These are phyloP conservation scores for Carettochelys insculpta DNA, from an alignment of 2,113 vertebrate species.

Conservation along the genomic window DNA sequence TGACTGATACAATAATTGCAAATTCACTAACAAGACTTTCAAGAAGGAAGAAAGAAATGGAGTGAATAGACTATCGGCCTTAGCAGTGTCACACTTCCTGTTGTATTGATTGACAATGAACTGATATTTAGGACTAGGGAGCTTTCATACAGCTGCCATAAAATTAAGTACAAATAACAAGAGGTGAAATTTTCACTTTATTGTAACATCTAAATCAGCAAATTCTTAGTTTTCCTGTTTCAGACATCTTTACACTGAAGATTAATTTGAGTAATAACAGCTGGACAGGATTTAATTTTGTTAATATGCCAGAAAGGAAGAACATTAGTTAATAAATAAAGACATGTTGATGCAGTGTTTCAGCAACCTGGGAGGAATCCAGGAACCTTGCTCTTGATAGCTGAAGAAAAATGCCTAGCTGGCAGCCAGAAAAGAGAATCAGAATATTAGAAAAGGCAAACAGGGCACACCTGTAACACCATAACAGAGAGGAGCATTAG, in stretches of 20 bases:
- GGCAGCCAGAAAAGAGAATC: background rate
- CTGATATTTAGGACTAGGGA: background rate
- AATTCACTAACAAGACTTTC: background rate
- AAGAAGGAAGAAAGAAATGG: background rate
- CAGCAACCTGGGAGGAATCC: background rate
- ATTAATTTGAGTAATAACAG: background rate
- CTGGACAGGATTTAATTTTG: background rate
- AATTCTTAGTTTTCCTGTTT: background rate
- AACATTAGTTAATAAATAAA: background rate
- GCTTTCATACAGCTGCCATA: background rate
- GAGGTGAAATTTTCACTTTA: background rate
- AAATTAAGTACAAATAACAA: background rate
- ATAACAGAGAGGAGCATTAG: background rate
- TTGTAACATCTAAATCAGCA: background rate
- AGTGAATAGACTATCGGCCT: background rate
- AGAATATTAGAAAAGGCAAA: background rate
- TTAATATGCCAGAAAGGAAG: background rate
- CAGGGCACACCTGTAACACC: background rate
- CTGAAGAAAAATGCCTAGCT: background rate
- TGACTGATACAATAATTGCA: background rate
- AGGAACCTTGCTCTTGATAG: background rate
- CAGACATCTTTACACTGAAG: background rate
- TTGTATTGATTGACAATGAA: constrained; percentile 19
- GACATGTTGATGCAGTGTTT: background rate
- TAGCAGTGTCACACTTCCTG: background rate